Evolutionary conservation across 1,140 invertebrate species (phyloP).

Genomic region (Papilio polytes): DNA sequence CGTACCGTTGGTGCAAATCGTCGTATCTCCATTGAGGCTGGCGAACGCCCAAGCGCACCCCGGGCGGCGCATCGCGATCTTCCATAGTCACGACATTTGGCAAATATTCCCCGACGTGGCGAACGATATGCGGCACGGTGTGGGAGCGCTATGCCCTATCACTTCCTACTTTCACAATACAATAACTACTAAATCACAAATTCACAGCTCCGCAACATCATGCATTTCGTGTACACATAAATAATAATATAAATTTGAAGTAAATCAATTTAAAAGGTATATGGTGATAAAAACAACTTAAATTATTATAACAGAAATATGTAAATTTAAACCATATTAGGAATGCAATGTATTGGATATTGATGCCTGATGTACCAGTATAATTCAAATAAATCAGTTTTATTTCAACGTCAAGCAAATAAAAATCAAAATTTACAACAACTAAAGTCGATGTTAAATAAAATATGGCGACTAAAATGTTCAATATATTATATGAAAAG

Average conservation of each 20-base stretch:
- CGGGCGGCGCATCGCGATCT: conserved; percentile 80
- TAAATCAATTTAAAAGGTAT: neutral
- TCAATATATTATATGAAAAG: neutral
- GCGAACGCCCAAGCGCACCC: conserved; percentile 65
- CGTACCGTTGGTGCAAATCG: conserved; percentile 73
- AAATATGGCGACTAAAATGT: conserved; percentile 12
- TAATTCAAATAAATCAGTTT: neutral
- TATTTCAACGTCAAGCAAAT: neutral
- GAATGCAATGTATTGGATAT: neutral
- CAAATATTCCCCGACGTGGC: conserved; percentile 79
- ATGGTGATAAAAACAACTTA: neutral
- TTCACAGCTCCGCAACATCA: conserved; percentile 53
- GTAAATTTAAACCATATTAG: too few species aligned
- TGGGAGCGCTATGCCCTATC: conserved; percentile 81
- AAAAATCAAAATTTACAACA: conserved; percentile 5
- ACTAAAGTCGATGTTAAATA: conserved; percentile 7
- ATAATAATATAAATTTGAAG: neutral
- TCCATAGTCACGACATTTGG: conserved; percentile 81
- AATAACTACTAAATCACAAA: conserved; percentile 76
- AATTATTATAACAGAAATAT: neutral
- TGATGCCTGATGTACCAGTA: neutral
- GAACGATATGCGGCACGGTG: conserved; percentile 65
- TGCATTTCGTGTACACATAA: conserved; percentile 13
- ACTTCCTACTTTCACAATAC: conserved; percentile 80
- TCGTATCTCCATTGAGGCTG: conserved; percentile 73